Conservation (phyloP, 2,888 invertebrate species). For the Ormyrus rosae region DNA sequence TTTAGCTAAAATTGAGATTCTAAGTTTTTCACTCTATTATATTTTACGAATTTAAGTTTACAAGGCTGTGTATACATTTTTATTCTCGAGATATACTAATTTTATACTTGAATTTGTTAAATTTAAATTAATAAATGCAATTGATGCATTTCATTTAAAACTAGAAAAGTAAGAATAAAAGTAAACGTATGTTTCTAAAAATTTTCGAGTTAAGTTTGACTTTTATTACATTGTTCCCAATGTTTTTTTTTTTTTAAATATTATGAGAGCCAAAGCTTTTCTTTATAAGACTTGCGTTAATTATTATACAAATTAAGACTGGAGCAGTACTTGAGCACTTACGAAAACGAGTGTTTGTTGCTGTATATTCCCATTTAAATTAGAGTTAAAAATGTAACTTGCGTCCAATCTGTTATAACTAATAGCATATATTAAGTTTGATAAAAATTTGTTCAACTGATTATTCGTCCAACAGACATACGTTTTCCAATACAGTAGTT, state of each 20-base stretch:
- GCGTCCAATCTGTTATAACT: slow-evolving; percentile 20
- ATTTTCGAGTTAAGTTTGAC: slow-evolving; percentile 32
- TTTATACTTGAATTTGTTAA: slow-evolving; percentile 52
- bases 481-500: slow-evolving; percentile 34
- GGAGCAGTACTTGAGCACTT: slow-evolving; percentile 46
- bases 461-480: slow-evolving; percentile 16
- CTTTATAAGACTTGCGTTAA: slow-evolving; percentile 50
- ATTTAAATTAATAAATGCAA: slow-evolving; percentile 32
- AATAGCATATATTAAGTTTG: slow-evolving; percentile 21
- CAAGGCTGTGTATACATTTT: slow-evolving; percentile 55
- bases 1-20: slow-evolving; percentile 49
- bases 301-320: slow-evolving; percentile 54
- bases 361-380: slow-evolving; percentile 24
- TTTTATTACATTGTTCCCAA: slow-evolving; percentile 28
- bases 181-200: slow-evolving; percentile 36
- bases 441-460: slow-evolving; percentile 15
- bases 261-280: slow-evolving; percentile 52
- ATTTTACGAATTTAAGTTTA: slow-evolving; percentile 53
- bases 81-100: slow-evolving; percentile 44
- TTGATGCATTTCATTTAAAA: slow-evolving; percentile 37
- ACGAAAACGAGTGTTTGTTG: slow-evolving; percentile 42
- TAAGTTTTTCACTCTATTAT: slow-evolving; percentile 47
- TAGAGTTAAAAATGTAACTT: slow-evolving; percentile 2
- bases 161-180: slow-evolving; percentile 27
- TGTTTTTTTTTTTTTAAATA: slow-evolving; percentile 27